These are phyloP conservation scores for Entomobrya multifasciata DNA, from an alignment of 2,888 invertebrate species.

Conservation along the genomic window DNA sequence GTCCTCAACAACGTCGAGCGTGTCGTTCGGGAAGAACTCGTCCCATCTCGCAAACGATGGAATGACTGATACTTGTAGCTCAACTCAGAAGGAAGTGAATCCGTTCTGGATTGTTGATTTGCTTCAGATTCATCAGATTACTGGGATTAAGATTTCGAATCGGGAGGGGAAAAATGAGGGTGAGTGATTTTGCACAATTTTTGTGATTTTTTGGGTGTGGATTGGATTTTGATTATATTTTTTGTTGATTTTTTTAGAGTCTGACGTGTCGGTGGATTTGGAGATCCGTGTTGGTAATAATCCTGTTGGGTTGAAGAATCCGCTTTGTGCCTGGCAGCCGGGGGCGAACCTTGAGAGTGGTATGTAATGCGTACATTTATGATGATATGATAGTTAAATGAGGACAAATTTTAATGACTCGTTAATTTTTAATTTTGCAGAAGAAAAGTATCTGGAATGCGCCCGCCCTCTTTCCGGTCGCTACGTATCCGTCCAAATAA, in stretches of 20 bases:
- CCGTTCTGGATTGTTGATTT: constrained; percentile 97
- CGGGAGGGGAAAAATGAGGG: constrained; percentile 82
- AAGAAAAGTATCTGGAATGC: constrained; percentile 93
- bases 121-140: constrained; percentile 90
- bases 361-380: too few relatives aligned
- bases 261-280: constrained; percentile 76
- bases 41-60: constrained; percentile 94
- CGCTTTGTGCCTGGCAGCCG: constrained; percentile 96
- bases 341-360: constrained; percentile 84
- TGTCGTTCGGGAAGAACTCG: constrained; percentile 88
- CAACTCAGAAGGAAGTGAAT: constrained; percentile 91
- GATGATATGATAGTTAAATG: too few relatives aligned
- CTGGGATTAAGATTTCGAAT: constrained; percentile 92
- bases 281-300: constrained; percentile 87
- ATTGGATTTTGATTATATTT: background rate
- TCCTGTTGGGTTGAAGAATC: constrained; percentile 91
- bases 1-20: constrained; percentile 86
- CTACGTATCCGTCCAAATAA: constrained; percentile 93
- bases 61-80: constrained; percentile 91
- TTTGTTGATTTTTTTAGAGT: constrained; percentile 23
- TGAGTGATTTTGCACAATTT: background rate
- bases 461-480: constrained; percentile 92
- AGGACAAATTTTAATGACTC: too few relatives aligned
- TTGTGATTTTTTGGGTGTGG: background rate
- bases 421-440: constrained; percentile 84